Evolutionary conservation across 1,140 invertebrate genomes (phyloP).

Genomic region (Adelges cooleyi): DNA sequence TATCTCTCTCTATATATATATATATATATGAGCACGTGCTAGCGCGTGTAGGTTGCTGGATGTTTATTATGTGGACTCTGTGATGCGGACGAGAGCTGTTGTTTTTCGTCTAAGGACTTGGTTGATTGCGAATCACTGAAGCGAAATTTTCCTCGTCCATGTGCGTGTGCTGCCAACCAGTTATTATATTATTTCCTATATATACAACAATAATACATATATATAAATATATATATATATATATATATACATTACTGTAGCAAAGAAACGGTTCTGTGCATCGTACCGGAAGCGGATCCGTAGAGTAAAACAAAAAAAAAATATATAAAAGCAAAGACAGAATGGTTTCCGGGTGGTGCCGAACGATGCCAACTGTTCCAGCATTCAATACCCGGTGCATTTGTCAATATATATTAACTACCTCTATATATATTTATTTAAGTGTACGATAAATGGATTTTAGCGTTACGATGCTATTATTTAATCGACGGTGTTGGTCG

Average conservation of each 20-base stretch:
- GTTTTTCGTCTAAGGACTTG: constrained; percentile 19
- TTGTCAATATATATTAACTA: background rate
- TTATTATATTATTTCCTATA: constrained; percentile 28
- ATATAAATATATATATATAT: too few species aligned
- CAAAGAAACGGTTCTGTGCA: constrained; percentile 6
- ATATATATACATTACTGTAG: background rate
- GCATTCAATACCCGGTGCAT: background rate
- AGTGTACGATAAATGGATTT: too few species aligned
- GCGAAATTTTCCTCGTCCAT: constrained; percentile 18
- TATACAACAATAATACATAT: background rate
- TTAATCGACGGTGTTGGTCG: too few species aligned
- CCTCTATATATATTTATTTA: too few species aligned
- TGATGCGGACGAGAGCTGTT: constrained; percentile 26
- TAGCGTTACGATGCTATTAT: too few species aligned
- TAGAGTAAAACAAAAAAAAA: background rate
- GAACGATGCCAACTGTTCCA: background rate
- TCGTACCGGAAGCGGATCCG: constrained; percentile 10
- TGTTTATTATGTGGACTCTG: constrained; percentile 17
- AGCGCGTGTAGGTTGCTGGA: background rate
- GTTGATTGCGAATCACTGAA: constrained; percentile 26
- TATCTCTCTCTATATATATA: background rate
- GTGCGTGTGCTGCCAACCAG: constrained; percentile 28
- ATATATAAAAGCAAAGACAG: background rate
- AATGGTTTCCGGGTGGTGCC: background rate
- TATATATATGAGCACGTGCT: background rate